These are phyloP conservation scores for Calidris pygmaea DNA, from an alignment of 2,113 vertebrate species.

Conservation along the genomic window DNA sequence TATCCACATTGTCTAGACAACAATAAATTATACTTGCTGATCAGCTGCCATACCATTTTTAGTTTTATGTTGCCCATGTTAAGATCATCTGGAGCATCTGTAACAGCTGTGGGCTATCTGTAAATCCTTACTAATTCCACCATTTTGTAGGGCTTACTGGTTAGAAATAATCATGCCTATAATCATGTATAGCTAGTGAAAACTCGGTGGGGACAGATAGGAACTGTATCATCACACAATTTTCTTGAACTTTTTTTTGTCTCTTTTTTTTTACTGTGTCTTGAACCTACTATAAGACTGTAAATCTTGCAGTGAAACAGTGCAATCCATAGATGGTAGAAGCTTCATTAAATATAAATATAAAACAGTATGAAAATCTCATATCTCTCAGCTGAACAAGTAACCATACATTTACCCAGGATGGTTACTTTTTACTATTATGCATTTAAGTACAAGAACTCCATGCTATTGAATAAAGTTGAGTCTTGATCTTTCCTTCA, in stretches of 20 bases:
- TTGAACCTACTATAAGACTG: neutral
- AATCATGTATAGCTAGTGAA: neutral
- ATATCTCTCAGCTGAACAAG: neutral
- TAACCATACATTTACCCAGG: neutral
- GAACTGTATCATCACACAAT: neutral
- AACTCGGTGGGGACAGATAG: neutral
- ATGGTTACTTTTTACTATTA: neutral
- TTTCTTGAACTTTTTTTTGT: neutral
- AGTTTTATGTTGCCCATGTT: neutral
- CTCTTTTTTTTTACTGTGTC: neutral
- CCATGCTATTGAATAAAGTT: neutral
- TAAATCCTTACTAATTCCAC: neutral
- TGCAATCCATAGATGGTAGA: neutral
- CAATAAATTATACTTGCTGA: neutral
- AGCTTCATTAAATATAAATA: neutral
- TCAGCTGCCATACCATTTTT: neutral
- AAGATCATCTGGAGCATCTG: neutral
- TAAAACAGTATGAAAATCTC: neutral
- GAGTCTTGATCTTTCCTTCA: neutral
- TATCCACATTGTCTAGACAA: neutral
- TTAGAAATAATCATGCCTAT: neutral
- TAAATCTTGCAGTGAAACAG: neutral
- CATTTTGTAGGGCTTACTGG: neutral
- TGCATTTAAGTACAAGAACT: neutral
- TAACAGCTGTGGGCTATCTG: neutral